Conservation (phyloP, 2,113 vertebrate genomes). For the Larimichthys crocea region DNA sequence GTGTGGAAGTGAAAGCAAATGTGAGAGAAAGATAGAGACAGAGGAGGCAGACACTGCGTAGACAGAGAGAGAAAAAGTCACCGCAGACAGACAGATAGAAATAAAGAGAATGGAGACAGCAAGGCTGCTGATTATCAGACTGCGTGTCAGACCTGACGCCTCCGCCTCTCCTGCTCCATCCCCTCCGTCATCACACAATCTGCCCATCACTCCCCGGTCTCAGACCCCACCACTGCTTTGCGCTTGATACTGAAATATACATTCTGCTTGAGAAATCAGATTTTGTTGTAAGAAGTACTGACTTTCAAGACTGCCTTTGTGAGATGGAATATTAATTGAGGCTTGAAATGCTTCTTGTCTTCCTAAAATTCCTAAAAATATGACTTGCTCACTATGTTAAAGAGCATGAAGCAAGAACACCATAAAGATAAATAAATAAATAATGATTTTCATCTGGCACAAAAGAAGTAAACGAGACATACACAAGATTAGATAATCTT, state of each 20-base stretch:
- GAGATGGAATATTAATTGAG: background rate
- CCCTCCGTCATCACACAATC: constrained; percentile 56
- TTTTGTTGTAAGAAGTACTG: background rate
- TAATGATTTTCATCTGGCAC: constrained; percentile 30
- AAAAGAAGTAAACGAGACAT: constrained; percentile 53
- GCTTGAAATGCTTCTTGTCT: background rate
- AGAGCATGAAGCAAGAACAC: background rate
- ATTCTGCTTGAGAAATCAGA: background rate
- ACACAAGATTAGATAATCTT: constrained; percentile 64
- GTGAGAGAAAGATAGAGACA: background rate
- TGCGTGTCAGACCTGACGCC: constrained; percentile 76
- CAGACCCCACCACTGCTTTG: constrained; percentile 31
- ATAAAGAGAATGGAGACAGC: constrained; percentile 68
- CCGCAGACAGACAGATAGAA: constrained; percentile 54
- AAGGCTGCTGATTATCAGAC: constrained; percentile 80
- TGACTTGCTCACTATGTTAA: background rate
- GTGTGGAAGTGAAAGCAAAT: constrained; percentile 17
- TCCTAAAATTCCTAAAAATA: background rate
- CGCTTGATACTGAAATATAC: background rate
- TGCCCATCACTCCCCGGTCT: constrained; percentile 49
- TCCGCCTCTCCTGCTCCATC: constrained; percentile 35
- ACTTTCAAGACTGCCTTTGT: background rate
- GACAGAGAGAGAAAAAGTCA: constrained; percentile 27
- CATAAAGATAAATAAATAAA: background rate
- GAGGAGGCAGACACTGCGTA: constrained; percentile 27